phyloP scores from a whole-genome alignment of 2,797 vertebrate species.

The Coccyzus lansbergi region DNA sequence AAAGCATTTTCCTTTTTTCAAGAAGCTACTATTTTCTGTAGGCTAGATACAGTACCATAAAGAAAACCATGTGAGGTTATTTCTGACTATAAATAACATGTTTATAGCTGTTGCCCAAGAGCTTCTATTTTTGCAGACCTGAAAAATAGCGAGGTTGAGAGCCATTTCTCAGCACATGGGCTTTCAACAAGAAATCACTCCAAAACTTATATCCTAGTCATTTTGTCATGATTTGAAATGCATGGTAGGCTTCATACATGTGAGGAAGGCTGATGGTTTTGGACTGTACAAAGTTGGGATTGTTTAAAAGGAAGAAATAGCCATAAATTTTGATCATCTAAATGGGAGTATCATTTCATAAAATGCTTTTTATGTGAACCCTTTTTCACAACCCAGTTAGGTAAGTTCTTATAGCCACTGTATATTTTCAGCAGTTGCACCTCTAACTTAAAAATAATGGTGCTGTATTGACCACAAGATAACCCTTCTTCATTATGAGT shows the following conservation, averaged over 20 bases:
- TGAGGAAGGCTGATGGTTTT: neutral
- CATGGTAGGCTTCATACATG: fast-evolving
- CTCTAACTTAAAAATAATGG: slow-evolving; percentile 79
- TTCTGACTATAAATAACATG: neutral
- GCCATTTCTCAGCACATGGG: neutral
- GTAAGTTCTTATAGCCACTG: slow-evolving; percentile 57
- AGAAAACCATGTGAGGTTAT: neutral
- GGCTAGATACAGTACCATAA: neutral
- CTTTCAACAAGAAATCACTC: neutral
- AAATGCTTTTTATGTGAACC: slow-evolving; percentile 59
- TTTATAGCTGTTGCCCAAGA: neutral
- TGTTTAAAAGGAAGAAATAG: neutral
- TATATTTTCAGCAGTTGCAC: slow-evolving; percentile 64
- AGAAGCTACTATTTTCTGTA: neutral
- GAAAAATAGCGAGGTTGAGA: neutral
- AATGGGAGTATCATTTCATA: slow-evolving; percentile 51
- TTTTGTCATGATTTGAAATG: neutral
- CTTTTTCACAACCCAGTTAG: slow-evolving; percentile 41
- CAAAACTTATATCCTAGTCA: neutral
- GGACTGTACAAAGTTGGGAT: neutral
- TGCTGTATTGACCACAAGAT: slow-evolving; percentile 71
- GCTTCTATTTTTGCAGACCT: neutral
- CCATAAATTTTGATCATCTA: neutral
- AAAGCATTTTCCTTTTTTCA: neutral
- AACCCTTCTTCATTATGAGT: slow-evolving; percentile 75